Conservation (phyloP, 1,140 invertebrate species). For the Drosophila takahashii region DNA sequence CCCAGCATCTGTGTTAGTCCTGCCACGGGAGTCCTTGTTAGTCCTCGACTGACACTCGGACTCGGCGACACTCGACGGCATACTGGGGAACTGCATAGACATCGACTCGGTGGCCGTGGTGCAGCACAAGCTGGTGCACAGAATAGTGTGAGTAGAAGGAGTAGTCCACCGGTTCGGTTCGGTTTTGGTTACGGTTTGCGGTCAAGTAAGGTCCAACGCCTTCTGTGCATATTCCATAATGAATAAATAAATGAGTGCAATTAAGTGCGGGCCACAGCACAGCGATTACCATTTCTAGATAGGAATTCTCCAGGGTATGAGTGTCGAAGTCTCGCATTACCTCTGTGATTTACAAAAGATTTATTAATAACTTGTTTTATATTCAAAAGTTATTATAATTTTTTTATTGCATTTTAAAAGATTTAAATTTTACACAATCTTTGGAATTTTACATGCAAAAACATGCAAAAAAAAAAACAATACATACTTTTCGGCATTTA, state of each 20-base stretch:
- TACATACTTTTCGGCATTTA: conserved; percentile 6
- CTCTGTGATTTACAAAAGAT: background rate
- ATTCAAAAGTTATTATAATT: background rate
- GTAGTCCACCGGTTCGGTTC: background rate
- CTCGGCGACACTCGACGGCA: conserved; percentile 57
- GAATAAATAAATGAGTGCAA: conserved; percentile 65
- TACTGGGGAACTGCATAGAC: conserved; percentile 84
- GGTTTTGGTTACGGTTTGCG: background rate
- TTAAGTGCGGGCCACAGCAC: conserved; percentile 38
- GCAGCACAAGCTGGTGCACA: conserved; percentile 83
- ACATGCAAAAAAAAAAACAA: background rate
- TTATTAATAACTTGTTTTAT: background rate
- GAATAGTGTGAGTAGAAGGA: conserved; percentile 72
- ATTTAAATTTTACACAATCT: background rate
- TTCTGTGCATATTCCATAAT: conserved; percentile 53
- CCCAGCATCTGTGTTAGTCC: conserved; percentile 7
- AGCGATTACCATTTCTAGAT: conserved; percentile 7
- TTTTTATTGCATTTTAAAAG: too few species aligned
- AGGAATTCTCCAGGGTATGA: background rate
- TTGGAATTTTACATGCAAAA: conserved; percentile 3
- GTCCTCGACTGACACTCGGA: conserved; percentile 10
- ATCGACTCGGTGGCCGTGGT: conserved; percentile 82
- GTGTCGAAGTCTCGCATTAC: conserved; percentile 5
- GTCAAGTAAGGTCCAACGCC: conserved; percentile 3
- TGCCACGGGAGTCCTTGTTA: conserved; percentile 1